Conservation (phyloP, 2,113 vertebrate genomes). For the Ovibos moschatus region DNA sequence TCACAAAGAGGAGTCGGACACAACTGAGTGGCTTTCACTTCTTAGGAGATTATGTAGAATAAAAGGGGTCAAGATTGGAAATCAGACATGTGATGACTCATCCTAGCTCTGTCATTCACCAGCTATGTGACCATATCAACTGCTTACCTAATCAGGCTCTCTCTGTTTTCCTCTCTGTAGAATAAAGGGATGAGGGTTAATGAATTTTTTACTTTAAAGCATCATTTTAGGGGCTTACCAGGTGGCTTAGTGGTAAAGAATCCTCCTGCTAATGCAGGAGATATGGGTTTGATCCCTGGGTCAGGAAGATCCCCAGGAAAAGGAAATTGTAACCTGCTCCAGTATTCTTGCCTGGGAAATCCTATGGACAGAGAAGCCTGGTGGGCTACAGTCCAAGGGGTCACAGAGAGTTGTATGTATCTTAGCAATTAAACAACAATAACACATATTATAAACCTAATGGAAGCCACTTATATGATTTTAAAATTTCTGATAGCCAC, state of each 20-base stretch:
- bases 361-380: neutral
- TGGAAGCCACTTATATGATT: neutral
- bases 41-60: neutral
- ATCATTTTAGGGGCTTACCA: neutral
- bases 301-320: neutral
- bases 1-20: neutral
- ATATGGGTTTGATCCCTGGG: accelerated
- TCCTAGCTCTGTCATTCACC: neutral
- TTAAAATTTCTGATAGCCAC: neutral
- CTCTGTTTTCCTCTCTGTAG: neutral
- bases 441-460: neutral
- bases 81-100: neutral
- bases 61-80: neutral
- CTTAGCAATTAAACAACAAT: neutral
- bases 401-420: neutral
- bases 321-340: neutral
- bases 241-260: neutral
- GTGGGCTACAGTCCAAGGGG: neutral
- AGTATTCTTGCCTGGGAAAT: neutral
- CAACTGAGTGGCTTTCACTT: neutral
- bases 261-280: neutral
- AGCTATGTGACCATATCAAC: neutral
- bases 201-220: neutral
- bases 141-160: neutral
- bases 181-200: neutral